Base-by-base conservation (phyloP, 2,888 invertebrate genomes). In the Coecobrya sp. region DNA sequence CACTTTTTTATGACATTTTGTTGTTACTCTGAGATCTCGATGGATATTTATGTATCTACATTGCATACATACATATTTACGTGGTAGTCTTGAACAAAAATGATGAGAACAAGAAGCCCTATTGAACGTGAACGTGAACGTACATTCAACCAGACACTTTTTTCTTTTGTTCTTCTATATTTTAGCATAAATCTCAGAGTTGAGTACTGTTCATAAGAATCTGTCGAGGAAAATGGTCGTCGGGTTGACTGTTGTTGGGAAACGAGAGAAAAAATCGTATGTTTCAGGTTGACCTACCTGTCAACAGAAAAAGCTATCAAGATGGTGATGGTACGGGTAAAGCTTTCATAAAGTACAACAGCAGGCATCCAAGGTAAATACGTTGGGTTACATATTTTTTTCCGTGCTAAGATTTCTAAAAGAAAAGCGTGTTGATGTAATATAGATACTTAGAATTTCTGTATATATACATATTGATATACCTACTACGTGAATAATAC, bases 261-360 rank as follows among this genome's bases (percentile, higher is more conserved):
- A 36, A 16, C 16, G 42, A 73, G n/a, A n/a, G n/a, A n/a, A n/a
- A n/a, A n/a, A n/a, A n/a, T n/a, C 7, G 36, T 27, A 45, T 84
- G 3, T 84, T 36, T 84, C 68, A 27, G 16, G 85, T 70, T 86
- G 86, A 86, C 86, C 86, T 86, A 73, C 36, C 86, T 86, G 73
- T 73, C 86, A 86, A 30, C n/a, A 73, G 36, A 42, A 59, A 3
- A 73, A 4, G n/a, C n/a, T n/a, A n/a, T n/a, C n/a, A n/a, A n/a
- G n/a, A n/a, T n/a, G n/a, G n/a, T n/a, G n/a, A n/a, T n/a, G n/a
- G n/a, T n/a, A n/a, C n/a, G n/a, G n/a, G n/a, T n/a, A n/a, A 13
- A 42, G 5, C 4, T 30, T 19, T 5, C 10, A 42, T 0, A 42
- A 7, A 22, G 11, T 36, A 84, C 62, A 84, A 42, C 36, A 42